Evolutionary conservation across 1,140 invertebrate genomes (phyloP), one percentile per base, ranked within the genome.

Genomic region (Chrysoperla carnea): DNA sequence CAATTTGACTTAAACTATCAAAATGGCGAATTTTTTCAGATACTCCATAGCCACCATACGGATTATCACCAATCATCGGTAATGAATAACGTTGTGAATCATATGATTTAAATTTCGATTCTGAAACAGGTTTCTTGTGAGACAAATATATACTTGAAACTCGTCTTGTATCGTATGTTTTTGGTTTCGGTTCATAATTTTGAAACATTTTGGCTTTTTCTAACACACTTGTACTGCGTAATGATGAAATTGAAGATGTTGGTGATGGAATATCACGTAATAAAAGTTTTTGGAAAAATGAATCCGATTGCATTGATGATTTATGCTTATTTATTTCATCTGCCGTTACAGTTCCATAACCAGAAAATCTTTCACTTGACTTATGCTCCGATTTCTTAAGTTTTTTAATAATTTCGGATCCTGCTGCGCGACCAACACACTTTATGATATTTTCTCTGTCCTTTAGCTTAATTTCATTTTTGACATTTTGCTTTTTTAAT

Each of bases 211-310:
- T 69, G 0, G 74, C 72, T 53, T 73, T 73, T 56, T 81, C 72
- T 23, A 69, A 53, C 6, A 82, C 72, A 1, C 69, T 66, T 41
- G 58, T 67, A 44, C 63, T 63, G 33, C 61, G 44, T 15, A 52
- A 48, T 48, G 49, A 52, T 41, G 48, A 55, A 46, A 61, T 50
- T 3, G 63, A 56, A 3, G 56, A 48, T 15, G 53, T 51, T 12
- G 47, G 56, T 45, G 35, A 52, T 46, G 31, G 56, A 50, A 60
- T 45, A 42, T 72, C 66, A 43, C 70, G 56, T 8, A 81, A 53
- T 46, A 81, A 77, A 17, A 82, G 64, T 57, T 78, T 68, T 54
- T 78, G 78, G 50, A 83, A 82, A 51, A 81, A 82, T 0, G 67
- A 67, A 51, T 80, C 66, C 0, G 69, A 68, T 48, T 71, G 58